Evolutionary conservation across 2,113 vertebrate genomes (phyloP).

Genomic region (Chunga burmeisteri): DNA sequence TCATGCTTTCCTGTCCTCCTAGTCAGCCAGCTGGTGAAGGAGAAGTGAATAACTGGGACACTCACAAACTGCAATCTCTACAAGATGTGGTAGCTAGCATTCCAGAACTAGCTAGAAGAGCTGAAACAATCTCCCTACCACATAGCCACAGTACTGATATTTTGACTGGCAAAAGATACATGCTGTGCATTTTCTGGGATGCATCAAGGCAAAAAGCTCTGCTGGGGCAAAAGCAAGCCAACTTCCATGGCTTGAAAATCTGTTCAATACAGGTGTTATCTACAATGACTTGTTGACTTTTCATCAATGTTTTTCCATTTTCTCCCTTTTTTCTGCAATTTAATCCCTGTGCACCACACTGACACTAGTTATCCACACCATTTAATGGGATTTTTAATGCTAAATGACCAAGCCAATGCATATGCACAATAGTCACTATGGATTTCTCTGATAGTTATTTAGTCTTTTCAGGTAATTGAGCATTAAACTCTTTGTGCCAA

Average conservation of each 20-base stretch:
- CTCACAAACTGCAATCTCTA: background rate
- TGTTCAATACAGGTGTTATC: background rate
- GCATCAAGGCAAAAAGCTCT: background rate
- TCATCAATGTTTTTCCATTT: background rate
- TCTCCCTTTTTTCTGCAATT: background rate
- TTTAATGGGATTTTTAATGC: background rate
- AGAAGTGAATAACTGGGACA: background rate
- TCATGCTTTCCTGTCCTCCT: background rate
- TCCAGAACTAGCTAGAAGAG: background rate
- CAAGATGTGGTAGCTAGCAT: background rate
- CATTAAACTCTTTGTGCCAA: background rate
- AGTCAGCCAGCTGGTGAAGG: background rate
- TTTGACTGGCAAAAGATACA: background rate
- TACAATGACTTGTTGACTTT: background rate
- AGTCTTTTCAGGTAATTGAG: background rate
- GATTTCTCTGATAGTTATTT: background rate
- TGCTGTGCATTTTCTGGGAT: background rate
- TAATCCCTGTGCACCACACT: background rate
- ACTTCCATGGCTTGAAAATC: background rate
- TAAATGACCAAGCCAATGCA: background rate
- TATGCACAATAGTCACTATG: background rate
- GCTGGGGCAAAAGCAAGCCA: background rate
- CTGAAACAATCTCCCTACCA: background rate
- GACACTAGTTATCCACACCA: background rate
- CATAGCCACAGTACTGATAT: fast-evolving